Conservation (phyloP, 2,797 vertebrate species). For the Neostethus bicornis region DNA sequence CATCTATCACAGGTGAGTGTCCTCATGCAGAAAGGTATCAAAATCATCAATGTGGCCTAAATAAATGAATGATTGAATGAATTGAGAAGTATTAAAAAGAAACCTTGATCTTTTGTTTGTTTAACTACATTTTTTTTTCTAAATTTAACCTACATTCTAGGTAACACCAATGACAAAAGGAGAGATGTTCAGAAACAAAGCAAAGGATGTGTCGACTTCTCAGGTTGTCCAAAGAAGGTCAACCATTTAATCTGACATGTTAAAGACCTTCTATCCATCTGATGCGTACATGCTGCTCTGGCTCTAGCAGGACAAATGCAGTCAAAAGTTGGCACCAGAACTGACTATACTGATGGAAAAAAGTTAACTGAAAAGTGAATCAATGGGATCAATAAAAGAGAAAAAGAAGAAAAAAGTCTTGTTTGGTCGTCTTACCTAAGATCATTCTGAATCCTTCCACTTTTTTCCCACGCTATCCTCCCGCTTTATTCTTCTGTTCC, state of each 20-base stretch:
- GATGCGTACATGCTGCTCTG: neutral
- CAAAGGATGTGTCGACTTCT: neutral
- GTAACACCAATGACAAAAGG: neutral
- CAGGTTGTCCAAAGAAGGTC: slow-evolving; percentile 1
- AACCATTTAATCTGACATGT: neutral
- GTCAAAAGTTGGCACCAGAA: slow-evolving; percentile 46
- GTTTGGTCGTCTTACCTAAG: slow-evolving; percentile 66
- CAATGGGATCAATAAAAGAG: slow-evolving; percentile 24
- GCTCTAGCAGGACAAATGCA: slow-evolving; percentile 1
- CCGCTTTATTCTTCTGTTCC: slow-evolving; percentile 29
- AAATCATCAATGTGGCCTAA: too few relatives aligned
- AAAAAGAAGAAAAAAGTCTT: slow-evolving; percentile 17
- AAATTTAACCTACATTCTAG: neutral
- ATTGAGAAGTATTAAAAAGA: neutral
- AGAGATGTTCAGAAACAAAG: slow-evolving; percentile 1
- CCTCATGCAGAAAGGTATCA: too few relatives aligned
- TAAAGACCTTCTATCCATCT: slow-evolving; percentile 7
- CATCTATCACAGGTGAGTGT: neutral
- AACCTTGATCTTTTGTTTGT: neutral
- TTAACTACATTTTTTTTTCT: neutral
- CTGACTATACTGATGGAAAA: slow-evolving; percentile 10
- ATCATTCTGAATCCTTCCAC: slow-evolving; percentile 75
- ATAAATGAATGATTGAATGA: too few relatives aligned
- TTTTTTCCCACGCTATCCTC: slow-evolving; percentile 46
- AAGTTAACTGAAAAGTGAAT: slow-evolving; percentile 16